Conservation (phyloP, 2,888 invertebrate species). For the Amphimallon solstitiale region DNA sequence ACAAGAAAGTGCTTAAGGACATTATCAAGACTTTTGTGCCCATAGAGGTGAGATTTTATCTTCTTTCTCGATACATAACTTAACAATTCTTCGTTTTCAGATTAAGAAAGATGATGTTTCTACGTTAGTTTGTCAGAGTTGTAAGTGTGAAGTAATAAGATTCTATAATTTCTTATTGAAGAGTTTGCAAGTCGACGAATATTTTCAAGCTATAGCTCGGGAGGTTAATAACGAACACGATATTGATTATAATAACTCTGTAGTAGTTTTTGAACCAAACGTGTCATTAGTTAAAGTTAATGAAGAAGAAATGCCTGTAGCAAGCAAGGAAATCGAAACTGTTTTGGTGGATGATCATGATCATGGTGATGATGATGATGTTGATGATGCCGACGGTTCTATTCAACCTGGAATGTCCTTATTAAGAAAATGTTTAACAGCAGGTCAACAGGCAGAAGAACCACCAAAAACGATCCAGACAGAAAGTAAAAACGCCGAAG, state of each 20-base stretch:
- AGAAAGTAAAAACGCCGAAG: neutral
- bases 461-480: neutral
- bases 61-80: neutral
- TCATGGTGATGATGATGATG: neutral
- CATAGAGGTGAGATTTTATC: neutral
- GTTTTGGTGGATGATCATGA: neutral
- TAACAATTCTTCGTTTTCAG: neutral
- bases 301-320: neutral
- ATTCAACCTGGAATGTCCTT: neutral
- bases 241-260: neutral
- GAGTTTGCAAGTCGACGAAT: conserved; percentile 13
- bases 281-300: neutral
- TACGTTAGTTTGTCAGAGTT: conserved; percentile 11
- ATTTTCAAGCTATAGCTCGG: conserved; percentile 1
- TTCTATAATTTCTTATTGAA: conserved; percentile 12
- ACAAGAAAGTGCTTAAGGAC: conserved; percentile 3
- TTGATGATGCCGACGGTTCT: neutral
- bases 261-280: neutral
- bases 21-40: conserved; percentile 9
- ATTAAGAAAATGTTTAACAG: neutral
- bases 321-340: neutral
- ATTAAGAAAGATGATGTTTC: conserved; percentile 4
- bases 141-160: conserved; percentile 16
- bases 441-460: neutral
- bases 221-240: neutral